Evolutionary conservation across 1,140 invertebrate species (phyloP), one percentile per base, ranked within the genome.

Genomic region (Brachionus plicatilis): DNA sequence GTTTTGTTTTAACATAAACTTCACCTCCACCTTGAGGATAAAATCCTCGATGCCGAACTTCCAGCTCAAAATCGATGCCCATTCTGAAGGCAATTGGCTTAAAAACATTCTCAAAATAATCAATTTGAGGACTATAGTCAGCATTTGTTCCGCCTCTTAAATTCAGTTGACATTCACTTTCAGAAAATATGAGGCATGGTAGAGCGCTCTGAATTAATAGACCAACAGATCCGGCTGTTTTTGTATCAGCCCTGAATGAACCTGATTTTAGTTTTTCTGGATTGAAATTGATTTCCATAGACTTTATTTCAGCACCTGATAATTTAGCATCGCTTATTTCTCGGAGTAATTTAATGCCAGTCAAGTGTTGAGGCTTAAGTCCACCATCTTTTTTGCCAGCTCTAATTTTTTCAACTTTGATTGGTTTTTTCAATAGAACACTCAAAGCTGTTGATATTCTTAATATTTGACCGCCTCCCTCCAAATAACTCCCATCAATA

Each of bases 111-210:
- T 88, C 85, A 84, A 84, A 86, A 88, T 94, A 95, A 87, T 96
- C 94, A 75, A 95, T 92, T 86, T 94, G 95, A 0, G 95, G 95
- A 0, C 95, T 94, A 93, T 96, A 94, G n/a, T 94, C 93, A 0
- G 94, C 94, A 90, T 97, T 96, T 12, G 95, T 97, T 14, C 95
- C 95, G 9, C 95, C 95, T 85, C 91, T 91, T 0, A 96, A 89
- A 27, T 91, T 90, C 4, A 96, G 87, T 33, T 86, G 68, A 14
- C 86, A 87, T 0, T 88, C 85, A 0, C 88, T 88, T 45, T 91
- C 88, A 5, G 91, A 92, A 88, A 94, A 94, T 27, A 96, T 87
- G 0, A 93, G 90, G 87, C 94, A 94, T 0, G 95, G 95, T 29
- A 97, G 86, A 11, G 93, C 92, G 65, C 94, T 92, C 91, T 97